Conservation (phyloP, 2,113 vertebrate species). For the Meles meles region DNA sequence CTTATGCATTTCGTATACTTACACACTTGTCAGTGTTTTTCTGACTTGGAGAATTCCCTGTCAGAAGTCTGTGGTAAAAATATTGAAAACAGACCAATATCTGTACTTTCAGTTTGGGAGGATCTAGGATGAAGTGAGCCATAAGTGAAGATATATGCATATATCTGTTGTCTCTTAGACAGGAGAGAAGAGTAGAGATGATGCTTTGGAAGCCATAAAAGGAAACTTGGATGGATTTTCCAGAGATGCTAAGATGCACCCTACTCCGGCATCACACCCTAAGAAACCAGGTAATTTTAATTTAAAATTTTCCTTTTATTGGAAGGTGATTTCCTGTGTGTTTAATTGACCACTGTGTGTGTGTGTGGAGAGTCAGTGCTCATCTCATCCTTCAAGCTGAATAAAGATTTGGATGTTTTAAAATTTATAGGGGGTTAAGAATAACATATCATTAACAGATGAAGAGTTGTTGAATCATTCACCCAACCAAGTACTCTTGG, state of each 20-base stretch:
- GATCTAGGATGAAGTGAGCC: background rate
- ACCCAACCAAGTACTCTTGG: background rate
- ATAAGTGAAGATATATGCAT: background rate
- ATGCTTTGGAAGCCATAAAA: constrained; percentile 98
- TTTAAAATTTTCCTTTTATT: constrained; percentile 43
- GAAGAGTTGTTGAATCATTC: background rate
- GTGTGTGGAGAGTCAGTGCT: background rate
- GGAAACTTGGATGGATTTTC: constrained; percentile 98
- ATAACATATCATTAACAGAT: background rate
- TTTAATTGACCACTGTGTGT: background rate
- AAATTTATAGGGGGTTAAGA: constrained; percentile 12
- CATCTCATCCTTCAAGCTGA: constrained; percentile 18
- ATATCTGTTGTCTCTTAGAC: constrained; percentile 82
- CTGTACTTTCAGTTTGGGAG: background rate
- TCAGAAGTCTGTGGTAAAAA: background rate
- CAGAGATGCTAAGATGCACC: constrained; percentile 98
- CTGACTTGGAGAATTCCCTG: constrained; percentile 21
- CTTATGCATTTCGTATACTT: constrained; percentile 3
- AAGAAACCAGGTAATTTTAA: constrained; percentile 92
- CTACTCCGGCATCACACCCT: constrained; percentile 91
- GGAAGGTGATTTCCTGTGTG: background rate
- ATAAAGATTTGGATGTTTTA: constrained; percentile 42
- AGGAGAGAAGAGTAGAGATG: constrained; percentile 96
- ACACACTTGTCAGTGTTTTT: background rate
- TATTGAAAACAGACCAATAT: background rate